Conservation (phyloP, 2,888 invertebrate genomes). For the Melanophora roralis region DNA sequence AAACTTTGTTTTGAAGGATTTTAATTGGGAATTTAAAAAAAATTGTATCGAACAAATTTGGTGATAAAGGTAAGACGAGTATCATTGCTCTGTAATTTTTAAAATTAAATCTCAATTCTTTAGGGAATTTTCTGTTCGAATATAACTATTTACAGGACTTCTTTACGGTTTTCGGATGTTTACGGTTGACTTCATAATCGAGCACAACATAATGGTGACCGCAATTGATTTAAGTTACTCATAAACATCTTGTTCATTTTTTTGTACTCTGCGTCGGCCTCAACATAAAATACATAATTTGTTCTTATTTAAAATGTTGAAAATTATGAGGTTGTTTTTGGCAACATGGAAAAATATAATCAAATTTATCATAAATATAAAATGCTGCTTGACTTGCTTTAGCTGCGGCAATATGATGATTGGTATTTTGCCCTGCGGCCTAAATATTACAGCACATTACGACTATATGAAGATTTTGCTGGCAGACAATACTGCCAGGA, state of each 20-base stretch:
- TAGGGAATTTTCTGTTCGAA: too few relatives aligned
- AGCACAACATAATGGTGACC: constrained; percentile 38
- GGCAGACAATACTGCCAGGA: background rate
- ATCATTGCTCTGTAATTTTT: too few relatives aligned
- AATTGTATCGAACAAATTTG: too few relatives aligned
- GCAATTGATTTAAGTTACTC: constrained; percentile 73
- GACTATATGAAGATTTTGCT: background rate
- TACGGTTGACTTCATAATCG: background rate
- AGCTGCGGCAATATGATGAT: constrained; percentile 44
- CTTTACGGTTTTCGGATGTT: too few relatives aligned
- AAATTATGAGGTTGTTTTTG: constrained; percentile 28
- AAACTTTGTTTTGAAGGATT: too few relatives aligned
- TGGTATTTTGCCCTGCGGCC: constrained; percentile 46
- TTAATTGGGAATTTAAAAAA: too few relatives aligned
- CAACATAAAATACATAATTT: constrained; percentile 26
- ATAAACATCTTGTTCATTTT: constrained; percentile 48
- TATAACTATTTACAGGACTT: too few relatives aligned
- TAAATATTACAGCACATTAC: constrained; percentile 19
- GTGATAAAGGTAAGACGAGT: too few relatives aligned
- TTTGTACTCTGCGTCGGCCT: background rate
- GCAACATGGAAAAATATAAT: constrained; percentile 11
- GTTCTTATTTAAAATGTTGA: constrained; percentile 19
- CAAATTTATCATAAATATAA: constrained; percentile 8
- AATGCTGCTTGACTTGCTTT: constrained; percentile 33
- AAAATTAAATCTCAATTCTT: too few relatives aligned